Evolutionary conservation across 2,113 vertebrate genomes (phyloP), one percentile per base, ranked within the genome.

Genomic region (Oxygymnocypris stewartii): DNA sequence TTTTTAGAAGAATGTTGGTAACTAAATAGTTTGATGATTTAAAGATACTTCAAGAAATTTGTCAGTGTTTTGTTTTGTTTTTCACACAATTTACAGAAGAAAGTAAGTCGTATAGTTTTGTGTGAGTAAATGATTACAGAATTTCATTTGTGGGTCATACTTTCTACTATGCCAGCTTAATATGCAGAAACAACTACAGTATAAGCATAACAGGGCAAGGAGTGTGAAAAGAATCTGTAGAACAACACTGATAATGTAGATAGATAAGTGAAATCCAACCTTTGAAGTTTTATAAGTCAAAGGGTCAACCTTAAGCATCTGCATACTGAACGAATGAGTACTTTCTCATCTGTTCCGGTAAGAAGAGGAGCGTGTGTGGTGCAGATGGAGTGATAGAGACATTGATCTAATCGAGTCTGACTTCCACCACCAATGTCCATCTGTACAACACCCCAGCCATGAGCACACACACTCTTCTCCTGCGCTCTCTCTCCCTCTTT

Each of bases 331-430:
- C 20, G 65, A 84, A 78, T 84, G 69, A 82, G 35, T 40, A 74
- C 49, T 54, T 74, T 74, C 49, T 57, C 82, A 84, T 84, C 69
- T 74, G 82, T 73, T 57, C 82, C 31, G 49, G 69, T 65, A 59
- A 85, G 79, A 63, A 84, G 79, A 71, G 57, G 31, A 79, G 78
- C 11, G 35, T 20, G 31, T 0, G n/a, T 86, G 87, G 86, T 92
- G 90, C 87, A 92, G 89, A 89, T 87, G 91, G 90, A 92, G 87
- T 90, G 92, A 95, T 93, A 92, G 91, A 94, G 93, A 94, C 85
- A 37, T 93, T 95, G 94, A 94, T 94, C 93, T 94, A 95, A 95
- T 93, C 88, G 91, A 94, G 93, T 94, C 92, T 94, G 94, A 95
- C 94, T 95, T 94, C 82, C 91, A 92, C 81, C 87, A 65, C 90